phyloP scores from a whole-genome alignment of 2,888 invertebrate species.

The Cistogaster globosa region DNA sequence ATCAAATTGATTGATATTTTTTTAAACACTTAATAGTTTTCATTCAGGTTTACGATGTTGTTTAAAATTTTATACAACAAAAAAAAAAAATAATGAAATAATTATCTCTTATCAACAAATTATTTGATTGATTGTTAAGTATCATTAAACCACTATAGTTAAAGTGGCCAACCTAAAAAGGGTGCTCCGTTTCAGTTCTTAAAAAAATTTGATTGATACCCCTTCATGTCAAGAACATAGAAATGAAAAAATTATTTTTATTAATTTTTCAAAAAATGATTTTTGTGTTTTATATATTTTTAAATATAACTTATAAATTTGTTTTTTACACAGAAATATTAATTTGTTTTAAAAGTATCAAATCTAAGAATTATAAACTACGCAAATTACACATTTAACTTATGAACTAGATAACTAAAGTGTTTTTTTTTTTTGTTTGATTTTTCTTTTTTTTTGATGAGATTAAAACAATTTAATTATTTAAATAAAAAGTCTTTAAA shows the following conservation, averaged over 20 bases:
- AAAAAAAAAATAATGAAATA: slow-evolving; percentile 2
- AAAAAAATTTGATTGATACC: too few relatives aligned
- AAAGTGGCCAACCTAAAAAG: slow-evolving; percentile 22
- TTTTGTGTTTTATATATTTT: slow-evolving; percentile 60
- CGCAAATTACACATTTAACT: slow-evolving; percentile 65
- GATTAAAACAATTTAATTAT: slow-evolving; percentile 30
- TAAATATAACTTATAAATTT: slow-evolving; percentile 63
- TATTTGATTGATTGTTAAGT: slow-evolving; percentile 59
- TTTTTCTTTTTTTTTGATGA: background rate
- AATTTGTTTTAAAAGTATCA: slow-evolving; percentile 55
- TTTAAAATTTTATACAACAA: background rate
- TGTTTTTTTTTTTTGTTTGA: slow-evolving; percentile 9
- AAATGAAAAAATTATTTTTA: slow-evolving; percentile 19
- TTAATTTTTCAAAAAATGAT: slow-evolving; percentile 45
- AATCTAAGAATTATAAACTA: slow-evolving; percentile 64
- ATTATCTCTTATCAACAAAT: slow-evolving; percentile 41
- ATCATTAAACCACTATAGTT: slow-evolving; percentile 5
- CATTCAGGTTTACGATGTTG: background rate
- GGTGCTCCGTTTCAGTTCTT: too few relatives aligned
- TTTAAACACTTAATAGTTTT: slow-evolving; percentile 22
- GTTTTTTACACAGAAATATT: slow-evolving; percentile 45
- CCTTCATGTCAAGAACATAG: background rate
- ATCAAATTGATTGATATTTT: slow-evolving; percentile 37
- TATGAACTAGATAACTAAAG: slow-evolving; percentile 71
- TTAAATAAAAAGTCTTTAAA: slow-evolving; percentile 29